Base-by-base conservation (phyloP, 2,888 invertebrate species). In the Eurytoma adleriae region DNA sequence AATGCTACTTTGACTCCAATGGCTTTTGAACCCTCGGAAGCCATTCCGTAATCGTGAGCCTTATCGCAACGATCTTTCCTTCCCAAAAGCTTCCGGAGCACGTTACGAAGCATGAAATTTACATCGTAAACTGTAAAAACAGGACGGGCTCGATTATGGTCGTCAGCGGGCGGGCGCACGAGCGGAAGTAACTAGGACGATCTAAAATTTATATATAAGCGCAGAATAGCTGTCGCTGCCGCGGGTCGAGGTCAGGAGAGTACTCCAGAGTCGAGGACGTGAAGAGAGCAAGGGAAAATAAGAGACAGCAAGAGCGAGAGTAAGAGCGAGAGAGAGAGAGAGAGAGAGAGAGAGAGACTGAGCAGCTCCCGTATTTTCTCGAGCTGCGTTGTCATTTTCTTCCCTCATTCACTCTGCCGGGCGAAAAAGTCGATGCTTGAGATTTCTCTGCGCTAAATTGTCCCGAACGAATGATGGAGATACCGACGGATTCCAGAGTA, bases 181-280 rank as follows among this genome's bases (percentile, higher is more conserved):
- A 13, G 64, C 64, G 30, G 40, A 40, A 30, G 16, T 20, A 56
- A 54, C 64, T 14, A 16, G 54, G 40, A 24, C 61, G 61, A 76
- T 76, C 62, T 61, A 69, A 76, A 69, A 76, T 69, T 68, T 75
- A 75, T 75, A 68, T 75, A 75, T 57, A 67, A 57, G 56, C 7
- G 20, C 27, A 62, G 62, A 72, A 62, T 62, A 72, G 72, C 72
- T 72, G 72, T 66, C 73, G 48, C 56, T 48, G 54, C 66, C 40
- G 61, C 72, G 52, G 59, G 66, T 67, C 68, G 50, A 61, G 68
- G 16, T 14, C 16, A 24, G 30, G 30, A 62, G 68, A 76, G 73
- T 40, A 64, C 73, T 73, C 48, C 20, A 73, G 64, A 71, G 30
- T 72, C 30, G 52, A 73, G 73, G 40, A 56, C 73, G 66, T 24